A percentile compares a stretch with the other conserved stretches of the same genome.
phyloP scores from a whole-genome alignment of 2,113 vertebrate species.

The Cricetomys ansorgei region DNA sequence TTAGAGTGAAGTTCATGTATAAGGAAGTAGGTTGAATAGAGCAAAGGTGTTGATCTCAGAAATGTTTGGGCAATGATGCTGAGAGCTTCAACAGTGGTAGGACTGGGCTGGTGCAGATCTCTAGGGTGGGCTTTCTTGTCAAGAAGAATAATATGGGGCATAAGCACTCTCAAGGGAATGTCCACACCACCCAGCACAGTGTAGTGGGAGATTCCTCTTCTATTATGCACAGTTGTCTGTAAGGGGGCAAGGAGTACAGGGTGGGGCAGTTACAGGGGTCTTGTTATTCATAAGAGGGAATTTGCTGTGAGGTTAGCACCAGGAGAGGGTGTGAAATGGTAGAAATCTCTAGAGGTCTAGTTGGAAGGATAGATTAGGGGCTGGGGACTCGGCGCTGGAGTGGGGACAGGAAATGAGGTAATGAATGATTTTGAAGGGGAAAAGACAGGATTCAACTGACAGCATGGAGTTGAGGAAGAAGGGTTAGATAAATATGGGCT shows the following conservation, averaged over 20 bases:
- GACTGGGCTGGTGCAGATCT: not conserved
- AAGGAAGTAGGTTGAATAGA: not conserved
- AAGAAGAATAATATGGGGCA: not conserved
- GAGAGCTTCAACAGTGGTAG: not conserved
- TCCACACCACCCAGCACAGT: not conserved
- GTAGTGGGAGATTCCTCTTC: not conserved
- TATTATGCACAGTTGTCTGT: not conserved
- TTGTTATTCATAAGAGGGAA: not conserved
- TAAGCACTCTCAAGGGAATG: not conserved
- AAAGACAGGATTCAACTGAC: constrained; percentile 13
- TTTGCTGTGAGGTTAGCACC: not conserved
- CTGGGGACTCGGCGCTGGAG: not conserved
- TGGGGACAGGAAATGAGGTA: not conserved
- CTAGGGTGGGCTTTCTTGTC: not conserved
- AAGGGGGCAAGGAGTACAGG: not conserved
- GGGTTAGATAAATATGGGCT: not conserved
- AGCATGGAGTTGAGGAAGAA: not conserved
- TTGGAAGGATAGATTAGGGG: not conserved
- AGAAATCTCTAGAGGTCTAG: not conserved
- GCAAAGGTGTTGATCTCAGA: not conserved
- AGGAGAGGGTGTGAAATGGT: not conserved
- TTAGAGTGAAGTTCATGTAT: not conserved
- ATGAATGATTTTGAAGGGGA: constrained; percentile 1
- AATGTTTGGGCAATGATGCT: not conserved
- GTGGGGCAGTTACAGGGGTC: not conserved